These are phyloP conservation scores for Erythrocebus patas DNA, from an alignment of 2,113 vertebrate species.

Conservation along the genomic window DNA sequence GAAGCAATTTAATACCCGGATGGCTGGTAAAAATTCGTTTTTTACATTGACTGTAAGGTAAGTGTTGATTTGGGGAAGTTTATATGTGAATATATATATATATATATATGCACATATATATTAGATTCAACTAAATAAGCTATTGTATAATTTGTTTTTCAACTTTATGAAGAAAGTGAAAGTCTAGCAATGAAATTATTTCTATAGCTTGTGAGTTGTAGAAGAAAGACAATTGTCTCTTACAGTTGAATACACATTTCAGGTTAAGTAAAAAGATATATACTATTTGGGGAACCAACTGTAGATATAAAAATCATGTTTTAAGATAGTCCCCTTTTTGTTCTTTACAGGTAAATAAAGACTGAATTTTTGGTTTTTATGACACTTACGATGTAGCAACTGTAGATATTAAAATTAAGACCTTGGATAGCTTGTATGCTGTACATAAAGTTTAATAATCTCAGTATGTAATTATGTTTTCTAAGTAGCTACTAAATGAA, in stretches of 20 bases:
- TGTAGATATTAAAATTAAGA: not conserved
- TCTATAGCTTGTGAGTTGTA: not conserved
- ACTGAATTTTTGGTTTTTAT: not conserved
- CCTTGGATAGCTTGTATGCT: not conserved
- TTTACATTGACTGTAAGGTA: not conserved
- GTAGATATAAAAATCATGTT: not conserved
- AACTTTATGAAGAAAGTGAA: not conserved
- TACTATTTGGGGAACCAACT: not conserved
- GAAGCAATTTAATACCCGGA: not conserved
- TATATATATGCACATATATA: not conserved
- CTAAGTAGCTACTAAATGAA: conserved; percentile 25
- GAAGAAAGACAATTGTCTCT: not conserved
- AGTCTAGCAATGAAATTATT: not conserved
- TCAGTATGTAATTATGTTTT: not conserved
- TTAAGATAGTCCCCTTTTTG: not conserved
- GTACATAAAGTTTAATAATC: not conserved
- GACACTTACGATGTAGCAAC: not conserved
- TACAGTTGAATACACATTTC: not conserved
- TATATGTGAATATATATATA: not conserved
- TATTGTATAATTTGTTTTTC: not conserved
- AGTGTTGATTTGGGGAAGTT: not conserved
- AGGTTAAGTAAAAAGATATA: not conserved
- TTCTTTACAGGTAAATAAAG: not conserved
- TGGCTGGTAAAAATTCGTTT: not conserved
- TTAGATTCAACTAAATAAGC: not conserved